Conservation (phyloP, 2,888 invertebrate genomes). For the Beris morrisii region DNA sequence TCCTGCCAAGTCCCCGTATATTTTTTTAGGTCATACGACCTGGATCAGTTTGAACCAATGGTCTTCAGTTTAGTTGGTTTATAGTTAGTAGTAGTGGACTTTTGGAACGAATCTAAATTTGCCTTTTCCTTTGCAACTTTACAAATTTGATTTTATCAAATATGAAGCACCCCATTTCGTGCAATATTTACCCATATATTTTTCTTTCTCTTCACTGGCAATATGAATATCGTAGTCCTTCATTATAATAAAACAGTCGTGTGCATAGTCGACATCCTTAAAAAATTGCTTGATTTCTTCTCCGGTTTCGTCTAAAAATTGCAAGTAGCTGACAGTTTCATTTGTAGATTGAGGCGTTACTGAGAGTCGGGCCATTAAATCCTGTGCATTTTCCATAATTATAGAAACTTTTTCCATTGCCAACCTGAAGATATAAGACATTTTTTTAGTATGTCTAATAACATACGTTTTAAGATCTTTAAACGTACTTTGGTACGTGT, state of each 20-base stretch:
- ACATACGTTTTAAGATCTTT: background rate
- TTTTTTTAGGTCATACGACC: no score
- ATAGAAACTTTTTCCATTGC: conserved; percentile 63
- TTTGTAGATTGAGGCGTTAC: conserved; percentile 70
- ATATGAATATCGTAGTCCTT: conserved; percentile 76
- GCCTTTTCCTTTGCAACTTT: no score
- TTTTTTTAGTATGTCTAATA: conserved; percentile 4
- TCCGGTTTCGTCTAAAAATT: conserved; percentile 64
- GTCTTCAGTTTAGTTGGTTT: no score
- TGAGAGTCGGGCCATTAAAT: conserved; percentile 65
- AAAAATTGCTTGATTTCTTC: conserved; percentile 71
- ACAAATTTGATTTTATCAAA: no score
- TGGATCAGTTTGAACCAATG: no score
- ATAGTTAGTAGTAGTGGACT: no score
- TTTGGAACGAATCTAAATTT: no score
- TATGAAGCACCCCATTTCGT: no score
- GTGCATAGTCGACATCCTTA: conserved; percentile 73
- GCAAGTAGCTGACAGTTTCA: conserved; percentile 64
- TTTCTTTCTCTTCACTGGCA: conserved; percentile 67
- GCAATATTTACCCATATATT: conserved; percentile 49
- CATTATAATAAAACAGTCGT: conserved; percentile 81
- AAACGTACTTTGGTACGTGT: conserved; percentile 67
- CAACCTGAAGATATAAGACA: conserved; percentile 57
- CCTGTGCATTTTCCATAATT: conserved; percentile 53
- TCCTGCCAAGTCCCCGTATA: no score